Evolutionary conservation across 2,888 invertebrate species (phyloP).

Genomic region (Dynastes maya): DNA sequence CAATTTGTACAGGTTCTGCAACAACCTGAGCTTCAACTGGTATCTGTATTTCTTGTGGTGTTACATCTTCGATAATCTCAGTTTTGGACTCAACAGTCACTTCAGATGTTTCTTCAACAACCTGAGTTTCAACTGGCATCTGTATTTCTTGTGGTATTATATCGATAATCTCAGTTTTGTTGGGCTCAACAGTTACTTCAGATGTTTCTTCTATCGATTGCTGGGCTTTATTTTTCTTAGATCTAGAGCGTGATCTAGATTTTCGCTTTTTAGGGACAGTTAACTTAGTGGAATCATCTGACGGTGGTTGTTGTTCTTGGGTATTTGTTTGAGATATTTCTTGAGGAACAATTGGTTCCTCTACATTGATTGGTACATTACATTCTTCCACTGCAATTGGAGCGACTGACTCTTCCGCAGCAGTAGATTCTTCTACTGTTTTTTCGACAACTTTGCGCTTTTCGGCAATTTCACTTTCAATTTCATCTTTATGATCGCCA

Average conservation of each 20-base stretch:
- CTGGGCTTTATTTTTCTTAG: constrained; percentile 34
- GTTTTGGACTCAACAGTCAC: neutral
- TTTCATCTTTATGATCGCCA: neutral
- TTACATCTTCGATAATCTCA: constrained; percentile 33
- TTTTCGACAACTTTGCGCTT: neutral
- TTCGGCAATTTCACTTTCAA: neutral
- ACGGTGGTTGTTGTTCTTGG: constrained; percentile 4
- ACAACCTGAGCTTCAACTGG: constrained; percentile 38
- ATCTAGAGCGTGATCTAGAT: constrained; percentile 37
- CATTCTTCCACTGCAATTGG: neutral
- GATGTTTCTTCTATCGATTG: neutral
- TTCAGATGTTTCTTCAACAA: neutral
- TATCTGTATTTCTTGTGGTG: constrained; percentile 21
- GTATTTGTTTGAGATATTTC: neutral
- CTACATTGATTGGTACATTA: neutral
- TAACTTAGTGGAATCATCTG: neutral
- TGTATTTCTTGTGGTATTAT: constrained; percentile 22
- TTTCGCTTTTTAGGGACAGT: constrained; percentile 26
- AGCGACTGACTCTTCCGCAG: neutral
- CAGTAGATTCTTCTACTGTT: neutral
- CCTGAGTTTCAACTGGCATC: constrained; percentile 35
- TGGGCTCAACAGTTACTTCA: neutral
- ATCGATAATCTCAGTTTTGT: constrained; percentile 29
- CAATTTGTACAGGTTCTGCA: neutral
- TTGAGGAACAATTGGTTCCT: neutral